Conservation (phyloP, 2,888 invertebrate genomes). For the Carterocephalus palaemon region DNA sequence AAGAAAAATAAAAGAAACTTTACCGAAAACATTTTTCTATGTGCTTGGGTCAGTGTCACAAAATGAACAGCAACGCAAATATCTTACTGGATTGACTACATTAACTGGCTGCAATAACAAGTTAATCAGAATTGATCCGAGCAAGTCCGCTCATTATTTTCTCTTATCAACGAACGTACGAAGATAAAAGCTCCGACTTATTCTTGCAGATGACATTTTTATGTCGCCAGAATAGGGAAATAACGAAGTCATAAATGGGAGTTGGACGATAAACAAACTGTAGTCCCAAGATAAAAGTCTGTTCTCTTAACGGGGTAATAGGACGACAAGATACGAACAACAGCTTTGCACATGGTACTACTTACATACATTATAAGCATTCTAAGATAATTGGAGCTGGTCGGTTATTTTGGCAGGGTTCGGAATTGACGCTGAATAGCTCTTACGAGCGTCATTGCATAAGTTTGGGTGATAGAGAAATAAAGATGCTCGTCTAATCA, state of each 20-base stretch:
- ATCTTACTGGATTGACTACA: slow-evolving; percentile 34
- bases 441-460: too few relatives aligned
- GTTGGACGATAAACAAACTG: slow-evolving; percentile 72
- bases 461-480: slow-evolving; percentile 1
- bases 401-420: not conserved
- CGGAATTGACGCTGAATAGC: too few relatives aligned
- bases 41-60: slow-evolving; percentile 8
- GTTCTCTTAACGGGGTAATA: slow-evolving; percentile 47
- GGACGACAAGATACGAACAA: slow-evolving; percentile 19
- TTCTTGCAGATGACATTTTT: slow-evolving; percentile 72
- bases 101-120: slow-evolving; percentile 48
- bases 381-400: slow-evolving; percentile 10
- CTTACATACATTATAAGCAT: slow-evolving; percentile 14
- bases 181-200: slow-evolving; percentile 65
- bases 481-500: slow-evolving; percentile 1
- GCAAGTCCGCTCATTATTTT: slow-evolving; percentile 70
- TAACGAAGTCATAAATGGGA: slow-evolving; percentile 74
- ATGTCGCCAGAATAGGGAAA: slow-evolving; percentile 73
- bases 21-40: not conserved
- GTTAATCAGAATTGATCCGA: slow-evolving; percentile 61
- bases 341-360: slow-evolving; percentile 8
- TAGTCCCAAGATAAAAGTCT: slow-evolving; percentile 61
- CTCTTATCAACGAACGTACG: slow-evolving; percentile 66
- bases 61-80: slow-evolving; percentile 27
- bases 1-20: slow-evolving; percentile 15